These are phyloP conservation scores for Periparus ater DNA, from an alignment of 2,797 vertebrate genomes.

Conservation along the genomic window DNA sequence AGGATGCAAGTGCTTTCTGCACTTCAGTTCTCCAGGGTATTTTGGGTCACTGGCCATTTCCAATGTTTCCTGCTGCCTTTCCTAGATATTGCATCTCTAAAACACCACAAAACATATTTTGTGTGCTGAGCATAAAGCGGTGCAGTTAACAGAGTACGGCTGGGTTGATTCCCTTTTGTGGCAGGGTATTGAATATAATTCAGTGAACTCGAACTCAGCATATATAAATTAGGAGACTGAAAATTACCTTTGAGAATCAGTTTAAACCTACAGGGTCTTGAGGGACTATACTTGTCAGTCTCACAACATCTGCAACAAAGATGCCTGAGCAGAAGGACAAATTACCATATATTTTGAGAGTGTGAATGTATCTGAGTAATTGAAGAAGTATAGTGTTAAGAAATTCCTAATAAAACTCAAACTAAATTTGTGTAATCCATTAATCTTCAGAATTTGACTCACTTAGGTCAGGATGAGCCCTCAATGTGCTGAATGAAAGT, in stretches of 20 bases:
- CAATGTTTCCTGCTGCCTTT: not conserved
- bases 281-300: conserved; percentile 37
- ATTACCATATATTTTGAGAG: conserved; percentile 32
- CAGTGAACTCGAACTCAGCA: conserved; percentile 21
- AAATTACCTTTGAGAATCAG: conserved; percentile 51
- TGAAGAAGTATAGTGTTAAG: not conserved
- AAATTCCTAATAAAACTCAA: conserved; percentile 24
- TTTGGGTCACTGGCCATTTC: not conserved
- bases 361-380: not conserved
- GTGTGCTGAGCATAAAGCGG: not conserved
- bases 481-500: not conserved
- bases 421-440: not conserved
- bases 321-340: conserved; percentile 32
- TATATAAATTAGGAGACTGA: conserved; percentile 7
- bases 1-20: not conserved
- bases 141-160: not conserved
- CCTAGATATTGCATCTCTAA: not conserved
- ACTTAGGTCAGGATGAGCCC: not conserved
- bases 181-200: not conserved
- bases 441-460: not conserved
- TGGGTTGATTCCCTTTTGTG: not conserved
- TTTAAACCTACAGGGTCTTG: not conserved
- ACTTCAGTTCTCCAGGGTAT: not conserved
- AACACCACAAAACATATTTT: not conserved
- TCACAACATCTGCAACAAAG: conserved; percentile 37